Evolutionary conservation across 2,113 vertebrate genomes (phyloP).

Genomic region (Hippolais icterina): DNA sequence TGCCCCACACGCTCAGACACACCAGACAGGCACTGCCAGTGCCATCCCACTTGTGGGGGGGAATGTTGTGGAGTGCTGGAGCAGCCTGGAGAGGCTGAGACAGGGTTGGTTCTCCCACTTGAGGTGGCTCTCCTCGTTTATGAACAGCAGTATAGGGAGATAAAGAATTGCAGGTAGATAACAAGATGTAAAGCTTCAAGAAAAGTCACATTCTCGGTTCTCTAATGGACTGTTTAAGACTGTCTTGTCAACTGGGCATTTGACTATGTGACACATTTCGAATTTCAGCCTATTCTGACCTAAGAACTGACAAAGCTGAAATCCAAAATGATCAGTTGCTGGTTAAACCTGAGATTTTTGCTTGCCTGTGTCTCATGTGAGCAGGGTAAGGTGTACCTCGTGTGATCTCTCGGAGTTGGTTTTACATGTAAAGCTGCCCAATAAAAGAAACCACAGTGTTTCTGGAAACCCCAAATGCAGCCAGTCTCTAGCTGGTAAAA

Average conservation of each 20-base stretch:
- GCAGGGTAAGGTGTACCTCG: not conserved
- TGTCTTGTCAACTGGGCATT: not conserved
- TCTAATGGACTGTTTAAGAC: not conserved
- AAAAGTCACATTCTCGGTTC: not conserved
- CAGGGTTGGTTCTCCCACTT: not conserved
- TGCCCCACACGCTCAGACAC: fast-evolving
- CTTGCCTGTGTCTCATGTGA: not conserved
- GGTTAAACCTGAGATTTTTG: not conserved
- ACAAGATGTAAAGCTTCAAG: not conserved
- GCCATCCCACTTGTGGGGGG: fast-evolving
- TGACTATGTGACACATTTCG: not conserved
- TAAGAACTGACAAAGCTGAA: not conserved
- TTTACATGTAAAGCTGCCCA: not conserved
- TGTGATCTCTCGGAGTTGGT: not conserved
- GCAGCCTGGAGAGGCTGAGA: not conserved
- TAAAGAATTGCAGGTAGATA: not conserved
- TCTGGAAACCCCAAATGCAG: not conserved
- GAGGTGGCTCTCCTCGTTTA: fast-evolving
- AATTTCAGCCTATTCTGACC: not conserved
- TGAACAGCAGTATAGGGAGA: not conserved
- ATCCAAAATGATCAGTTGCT: not conserved
- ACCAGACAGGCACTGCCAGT: fast-evolving
- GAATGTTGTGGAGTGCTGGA: not conserved
- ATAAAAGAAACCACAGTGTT: not conserved
- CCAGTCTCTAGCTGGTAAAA: constrained; percentile 29